These are phyloP conservation scores for Proales similis DNA, from an alignment of 1,140 invertebrate species.

Conservation along the genomic window DNA sequence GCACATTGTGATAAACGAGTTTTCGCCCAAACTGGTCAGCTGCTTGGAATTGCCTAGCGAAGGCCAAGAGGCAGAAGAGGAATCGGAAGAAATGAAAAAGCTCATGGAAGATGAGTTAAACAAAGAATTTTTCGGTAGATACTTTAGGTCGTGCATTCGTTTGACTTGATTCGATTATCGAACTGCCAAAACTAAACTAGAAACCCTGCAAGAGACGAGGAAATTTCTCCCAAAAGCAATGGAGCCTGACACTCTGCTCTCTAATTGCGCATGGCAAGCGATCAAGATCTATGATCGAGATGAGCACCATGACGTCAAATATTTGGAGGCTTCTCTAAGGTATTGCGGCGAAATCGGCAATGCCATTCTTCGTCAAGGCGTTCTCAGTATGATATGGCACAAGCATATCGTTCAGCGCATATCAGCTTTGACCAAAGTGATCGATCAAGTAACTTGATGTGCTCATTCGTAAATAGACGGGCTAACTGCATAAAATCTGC, in stretches of 20 bases:
- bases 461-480: too few relatives aligned
- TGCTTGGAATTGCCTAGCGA: too few relatives aligned
- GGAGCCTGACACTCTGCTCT: conserved; percentile 66
- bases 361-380: conserved; percentile 62
- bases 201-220: conserved; percentile 53
- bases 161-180: not conserved
- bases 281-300: conserved; percentile 74
- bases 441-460: conserved; percentile 3
- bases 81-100: not conserved
- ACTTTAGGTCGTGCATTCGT: not conserved
- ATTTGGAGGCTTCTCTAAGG: conserved; percentile 60
- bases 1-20: conserved; percentile 11
- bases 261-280: conserved; percentile 83
- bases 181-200: conserved; percentile 38
- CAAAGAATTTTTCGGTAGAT: conserved; percentile 31
- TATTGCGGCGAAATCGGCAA: conserved; percentile 61
- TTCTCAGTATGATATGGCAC: conserved; percentile 30
- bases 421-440: not conserved
- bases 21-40: conserved; percentile 14
- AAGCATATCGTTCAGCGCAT: conserved; percentile 14
- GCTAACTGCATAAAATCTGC: not conserved
- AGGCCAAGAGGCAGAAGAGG: not conserved
- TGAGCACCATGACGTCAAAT: conserved; percentile 59
- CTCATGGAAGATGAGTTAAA: not conserved
- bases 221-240: conserved; percentile 75